Evolutionary conservation across 2,888 invertebrate genomes (phyloP).

Genomic region (Microctonus brassicae): DNA sequence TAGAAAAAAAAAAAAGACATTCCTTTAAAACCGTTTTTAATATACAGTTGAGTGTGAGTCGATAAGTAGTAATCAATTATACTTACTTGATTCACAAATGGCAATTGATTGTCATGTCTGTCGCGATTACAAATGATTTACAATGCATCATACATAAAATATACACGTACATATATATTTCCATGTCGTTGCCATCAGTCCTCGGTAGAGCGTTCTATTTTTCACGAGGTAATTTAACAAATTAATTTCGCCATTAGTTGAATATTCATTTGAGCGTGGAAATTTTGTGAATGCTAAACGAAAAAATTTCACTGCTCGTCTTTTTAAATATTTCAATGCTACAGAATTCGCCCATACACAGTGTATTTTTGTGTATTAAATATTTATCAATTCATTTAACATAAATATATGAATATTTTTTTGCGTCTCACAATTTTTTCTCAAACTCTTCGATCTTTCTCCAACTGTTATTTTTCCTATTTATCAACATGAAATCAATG

Average conservation of each 20-base stretch:
- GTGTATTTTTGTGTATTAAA: not conserved
- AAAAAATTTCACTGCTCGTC: not conserved
- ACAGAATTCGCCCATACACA: not conserved
- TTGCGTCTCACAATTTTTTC: not conserved
- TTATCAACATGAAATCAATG: not conserved
- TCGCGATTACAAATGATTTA: not conserved
- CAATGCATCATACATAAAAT: not conserved
- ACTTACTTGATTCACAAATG: not conserved
- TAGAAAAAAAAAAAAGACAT: not conserved
- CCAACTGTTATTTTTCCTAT: not conserved
- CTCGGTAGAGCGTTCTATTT: not conserved
- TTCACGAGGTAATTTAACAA: not conserved
- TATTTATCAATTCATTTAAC: not conserved
- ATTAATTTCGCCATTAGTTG: not conserved
- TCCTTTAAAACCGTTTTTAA: conserved; percentile 6
- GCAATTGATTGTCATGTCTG: not conserved
- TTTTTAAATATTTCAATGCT: not conserved
- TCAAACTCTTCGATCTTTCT: not conserved
- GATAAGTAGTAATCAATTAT: not conserved
- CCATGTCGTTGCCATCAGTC: not conserved
- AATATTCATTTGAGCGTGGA: not conserved
- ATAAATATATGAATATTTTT: too few relatives aligned
- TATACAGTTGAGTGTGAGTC: conserved; percentile 12
- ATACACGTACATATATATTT: not conserved
- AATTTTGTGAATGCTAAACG: not conserved